These are phyloP conservation scores for Connochaetes taurinus DNA, from an alignment of 2,113 vertebrate genomes.

Conservation along the genomic window DNA sequence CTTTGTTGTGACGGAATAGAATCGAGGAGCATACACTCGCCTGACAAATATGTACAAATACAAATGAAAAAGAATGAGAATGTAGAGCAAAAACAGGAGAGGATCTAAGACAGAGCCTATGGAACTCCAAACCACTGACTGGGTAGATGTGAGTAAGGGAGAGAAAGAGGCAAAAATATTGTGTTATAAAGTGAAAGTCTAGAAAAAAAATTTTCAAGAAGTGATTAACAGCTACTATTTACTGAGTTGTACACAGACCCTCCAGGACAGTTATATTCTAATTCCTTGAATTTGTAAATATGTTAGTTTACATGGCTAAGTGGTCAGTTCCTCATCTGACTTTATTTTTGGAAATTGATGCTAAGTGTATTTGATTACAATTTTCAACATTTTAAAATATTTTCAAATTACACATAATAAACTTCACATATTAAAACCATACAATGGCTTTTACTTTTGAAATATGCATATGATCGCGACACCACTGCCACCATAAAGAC, in stretches of 20 bases:
- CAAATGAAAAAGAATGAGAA: conserved; percentile 6
- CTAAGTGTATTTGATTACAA: not conserved
- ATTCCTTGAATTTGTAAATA: not conserved
- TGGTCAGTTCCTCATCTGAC: not conserved
- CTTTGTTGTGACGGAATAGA: too few relatives aligned
- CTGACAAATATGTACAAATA: not conserved
- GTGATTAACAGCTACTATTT: not conserved
- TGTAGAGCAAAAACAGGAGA: not conserved
- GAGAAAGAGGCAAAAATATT: not conserved
- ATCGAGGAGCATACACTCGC: too few relatives aligned
- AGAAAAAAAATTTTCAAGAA: conserved; percentile 17
- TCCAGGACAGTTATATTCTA: not conserved
- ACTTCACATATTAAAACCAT: not conserved
- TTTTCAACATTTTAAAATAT: not conserved
- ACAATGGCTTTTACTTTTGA: not conserved
- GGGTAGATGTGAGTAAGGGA: not conserved
- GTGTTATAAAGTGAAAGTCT: not conserved
- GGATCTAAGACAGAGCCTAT: not conserved
- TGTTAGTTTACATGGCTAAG: not conserved
- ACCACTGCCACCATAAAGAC: not conserved
- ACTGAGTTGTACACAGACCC: not conserved
- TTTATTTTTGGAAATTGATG: not conserved
- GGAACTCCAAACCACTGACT: not conserved
- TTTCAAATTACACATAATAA: not conserved
- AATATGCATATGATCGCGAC: not conserved